A percentile compares a stretch with the other conserved stretches of the same genome.
Conservation (phyloP, 2,113 vertebrate genomes). For the Nipponia nippon region DNA sequence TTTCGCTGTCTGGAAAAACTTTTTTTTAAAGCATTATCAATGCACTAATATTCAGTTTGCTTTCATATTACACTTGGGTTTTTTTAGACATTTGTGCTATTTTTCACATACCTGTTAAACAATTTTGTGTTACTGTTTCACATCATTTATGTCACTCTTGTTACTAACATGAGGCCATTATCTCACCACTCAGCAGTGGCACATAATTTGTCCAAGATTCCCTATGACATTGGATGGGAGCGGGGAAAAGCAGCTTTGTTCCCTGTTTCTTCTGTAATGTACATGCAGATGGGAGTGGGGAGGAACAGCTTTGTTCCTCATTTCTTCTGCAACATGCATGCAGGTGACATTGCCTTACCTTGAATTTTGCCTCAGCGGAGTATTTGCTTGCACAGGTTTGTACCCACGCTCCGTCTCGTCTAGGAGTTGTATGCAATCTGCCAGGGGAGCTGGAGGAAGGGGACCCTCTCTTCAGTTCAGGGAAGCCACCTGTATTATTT, state of each 20-base stretch:
- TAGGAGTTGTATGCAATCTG: not conserved
- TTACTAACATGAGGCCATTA: not conserved
- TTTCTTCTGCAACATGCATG: not conserved
- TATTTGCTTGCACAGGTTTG: not conserved
- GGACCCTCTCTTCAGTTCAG: not conserved
- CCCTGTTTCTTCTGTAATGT: not conserved
- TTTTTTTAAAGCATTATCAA: not conserved
- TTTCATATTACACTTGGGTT: not conserved
- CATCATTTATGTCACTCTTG: not conserved
- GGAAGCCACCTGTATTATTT: not conserved
- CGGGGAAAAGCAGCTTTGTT: not conserved
- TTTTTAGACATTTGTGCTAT: not conserved
- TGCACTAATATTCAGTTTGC: not conserved
- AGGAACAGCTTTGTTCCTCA: not conserved
- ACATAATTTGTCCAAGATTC: not conserved
- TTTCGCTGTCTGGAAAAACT: not conserved
- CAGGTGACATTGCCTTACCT: not conserved
- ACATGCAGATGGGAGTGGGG: too few relatives aligned
- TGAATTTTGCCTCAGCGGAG: not conserved
- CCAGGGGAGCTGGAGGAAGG: not conserved
- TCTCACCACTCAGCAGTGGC: not conserved
- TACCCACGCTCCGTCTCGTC: accelerated
- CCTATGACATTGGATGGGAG: not conserved
- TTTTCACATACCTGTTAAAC: not conserved
- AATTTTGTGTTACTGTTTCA: not conserved